These are phyloP conservation scores for Prosapia bicincta DNA, from an alignment of 2,888 invertebrate genomes.

Conservation along the genomic window DNA sequence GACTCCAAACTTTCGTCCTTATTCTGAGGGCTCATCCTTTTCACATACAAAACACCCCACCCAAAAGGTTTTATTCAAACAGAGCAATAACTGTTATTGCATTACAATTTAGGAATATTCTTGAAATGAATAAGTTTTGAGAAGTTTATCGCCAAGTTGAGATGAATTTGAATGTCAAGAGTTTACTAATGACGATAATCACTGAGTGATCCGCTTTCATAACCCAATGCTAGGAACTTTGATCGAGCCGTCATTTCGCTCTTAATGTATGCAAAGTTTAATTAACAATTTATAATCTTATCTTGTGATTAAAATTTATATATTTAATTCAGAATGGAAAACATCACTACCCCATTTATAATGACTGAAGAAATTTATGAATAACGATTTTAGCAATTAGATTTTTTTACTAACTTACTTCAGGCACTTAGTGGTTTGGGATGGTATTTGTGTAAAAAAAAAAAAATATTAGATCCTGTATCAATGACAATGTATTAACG, in stretches of 20 bases:
- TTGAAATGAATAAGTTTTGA: background rate
- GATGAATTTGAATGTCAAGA: background rate
- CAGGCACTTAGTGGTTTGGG: too few species aligned
- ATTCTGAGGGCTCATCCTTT: background rate
- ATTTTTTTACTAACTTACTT: too few species aligned
- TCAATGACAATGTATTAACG: too few species aligned
- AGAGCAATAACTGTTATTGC: background rate
- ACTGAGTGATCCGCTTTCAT: background rate
- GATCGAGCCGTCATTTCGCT: background rate
- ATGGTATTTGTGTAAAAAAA: too few species aligned
- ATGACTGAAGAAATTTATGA: too few species aligned
- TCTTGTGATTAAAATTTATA: too few species aligned
- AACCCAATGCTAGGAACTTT: background rate
- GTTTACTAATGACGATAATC: background rate
- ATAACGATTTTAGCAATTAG: too few species aligned
- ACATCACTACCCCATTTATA: too few species aligned
- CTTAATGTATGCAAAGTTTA: background rate
- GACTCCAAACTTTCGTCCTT: background rate
- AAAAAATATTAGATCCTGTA: too few species aligned
- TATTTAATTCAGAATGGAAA: too few species aligned
- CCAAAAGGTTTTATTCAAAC: background rate
- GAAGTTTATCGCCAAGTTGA: background rate
- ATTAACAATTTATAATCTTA: background rate
- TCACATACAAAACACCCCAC: background rate
- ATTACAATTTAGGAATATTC: background rate